Base-by-base conservation (phyloP, 2,113 vertebrate species). In the Tragelaphus imberbis region DNA sequence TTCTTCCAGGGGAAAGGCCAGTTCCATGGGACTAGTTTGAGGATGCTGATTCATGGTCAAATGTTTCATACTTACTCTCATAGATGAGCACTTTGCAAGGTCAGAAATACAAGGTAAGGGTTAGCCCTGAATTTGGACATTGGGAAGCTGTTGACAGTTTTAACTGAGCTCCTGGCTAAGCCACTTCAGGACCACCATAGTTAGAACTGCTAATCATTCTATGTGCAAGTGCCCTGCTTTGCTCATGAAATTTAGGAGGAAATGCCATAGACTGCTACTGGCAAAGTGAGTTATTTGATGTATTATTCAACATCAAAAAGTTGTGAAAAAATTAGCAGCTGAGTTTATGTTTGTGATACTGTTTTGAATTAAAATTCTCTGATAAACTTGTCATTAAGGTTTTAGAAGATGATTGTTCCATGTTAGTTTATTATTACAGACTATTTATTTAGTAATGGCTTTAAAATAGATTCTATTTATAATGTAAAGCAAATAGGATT, bases 401-500 rank as follows among this genome's bases (percentile, higher is more conserved):
- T 56, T 6, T 92, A 81, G 65, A 91, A 97, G 53, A 63, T 79
- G 68, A n/a, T 95, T 97, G 94, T 95, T 40, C 53, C 75, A 96
- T 92, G 55, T 90, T 84, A 97, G n/a, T 56, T 95, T 94, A 96
- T 97, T 94, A 85, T 49, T 96, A 97, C 77, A 92, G 5, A 5
- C n/a, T 84, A 21, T 71, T 28, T 95, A 65, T 87, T 94, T 96
- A 91, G n/a, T 58, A 97, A 91, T 88, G 94, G 15, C 68, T 98
- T 97, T 44, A 51, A 93, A 97, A 93, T 27, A 96, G 51, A 88
- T 91, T 90, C 16, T 90, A 30, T 95, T 84, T 97, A 17, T 75
- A 95, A 97, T 81, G 77, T 44, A 47, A n/a, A 87, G 56, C 65
- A 97, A 96, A 94, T 92, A 91, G 44, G 90, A 97, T 84, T 97